Evolutionary conservation across 2,888 invertebrate genomes (phyloP).

Genomic region (Clostera curtula): DNA sequence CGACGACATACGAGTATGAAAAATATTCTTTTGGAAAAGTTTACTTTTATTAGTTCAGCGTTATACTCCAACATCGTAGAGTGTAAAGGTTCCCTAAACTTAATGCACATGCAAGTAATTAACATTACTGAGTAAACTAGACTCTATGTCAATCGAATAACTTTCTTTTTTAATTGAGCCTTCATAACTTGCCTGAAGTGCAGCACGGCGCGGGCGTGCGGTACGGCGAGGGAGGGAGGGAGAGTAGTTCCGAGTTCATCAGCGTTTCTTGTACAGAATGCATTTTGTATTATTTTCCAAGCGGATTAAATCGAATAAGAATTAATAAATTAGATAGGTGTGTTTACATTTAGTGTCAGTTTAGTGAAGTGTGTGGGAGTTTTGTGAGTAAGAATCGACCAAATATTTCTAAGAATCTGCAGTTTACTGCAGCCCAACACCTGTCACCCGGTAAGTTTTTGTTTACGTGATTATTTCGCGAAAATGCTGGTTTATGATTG

Average conservation of each 20-base stretch:
- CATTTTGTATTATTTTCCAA: conserved; percentile 15
- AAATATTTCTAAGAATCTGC: conserved; percentile 21
- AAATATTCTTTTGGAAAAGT: no score
- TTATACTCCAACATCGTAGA: no score
- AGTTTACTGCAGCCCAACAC: conserved; percentile 39
- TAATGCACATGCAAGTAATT: no score
- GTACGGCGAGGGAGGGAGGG: conserved; percentile 25
- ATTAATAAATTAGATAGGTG: conserved; percentile 14
- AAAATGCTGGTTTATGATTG: conserved; percentile 8
- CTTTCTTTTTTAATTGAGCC: no score
- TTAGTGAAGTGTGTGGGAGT: conserved; percentile 26
- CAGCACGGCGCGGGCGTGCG: conserved; percentile 24
- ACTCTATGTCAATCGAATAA: no score
- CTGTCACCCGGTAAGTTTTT: conserved; percentile 59
- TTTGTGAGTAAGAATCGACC: conserved; percentile 19
- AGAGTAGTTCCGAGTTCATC: no score
- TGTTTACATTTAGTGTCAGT: conserved; percentile 18
- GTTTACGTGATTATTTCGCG: conserved; percentile 20
- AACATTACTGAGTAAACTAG: no score
- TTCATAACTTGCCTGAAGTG: no score
- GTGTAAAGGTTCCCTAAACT: no score
- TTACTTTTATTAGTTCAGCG: no score
- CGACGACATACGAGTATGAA: no score
- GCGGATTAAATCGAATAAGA: conserved; percentile 16
- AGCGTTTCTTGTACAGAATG: no score